Conservation (phyloP, 2,888 invertebrate species). For the Neelides folsomi region DNA sequence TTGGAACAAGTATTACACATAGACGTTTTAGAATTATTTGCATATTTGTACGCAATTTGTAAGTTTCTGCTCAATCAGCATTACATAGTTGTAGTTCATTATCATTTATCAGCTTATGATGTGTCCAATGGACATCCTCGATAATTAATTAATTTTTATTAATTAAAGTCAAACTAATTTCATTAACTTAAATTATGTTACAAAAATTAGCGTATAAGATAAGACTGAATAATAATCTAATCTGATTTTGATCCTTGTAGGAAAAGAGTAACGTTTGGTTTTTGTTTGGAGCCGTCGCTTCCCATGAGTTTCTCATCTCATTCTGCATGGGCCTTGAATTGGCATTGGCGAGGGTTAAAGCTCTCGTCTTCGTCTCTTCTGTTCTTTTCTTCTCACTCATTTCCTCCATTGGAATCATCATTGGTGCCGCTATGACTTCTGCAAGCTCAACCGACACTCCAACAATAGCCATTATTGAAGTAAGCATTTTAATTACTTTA, state of each 20-base stretch:
- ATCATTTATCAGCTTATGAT: no score
- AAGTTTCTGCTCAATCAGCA: no score
- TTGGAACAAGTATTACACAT: no score
- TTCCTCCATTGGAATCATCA: slow-evolving; percentile 41
- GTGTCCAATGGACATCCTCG: no score
- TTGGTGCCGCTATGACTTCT: slow-evolving; percentile 38
- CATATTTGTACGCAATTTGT: no score
- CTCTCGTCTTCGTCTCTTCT: slow-evolving; percentile 36
- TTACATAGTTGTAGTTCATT: no score
- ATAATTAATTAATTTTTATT: no score
- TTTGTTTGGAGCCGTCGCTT: slow-evolving; percentile 37
- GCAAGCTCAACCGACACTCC: slow-evolving; percentile 8
- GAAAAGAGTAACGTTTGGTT: slow-evolving; percentile 35
- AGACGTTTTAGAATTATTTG: no score
- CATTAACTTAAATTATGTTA: no score
- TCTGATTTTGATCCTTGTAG: neutral
- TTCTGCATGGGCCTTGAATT: slow-evolving; percentile 38
- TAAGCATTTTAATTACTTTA: slow-evolving; percentile 4
- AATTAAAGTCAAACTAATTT: no score
- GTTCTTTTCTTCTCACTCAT: slow-evolving; percentile 38
- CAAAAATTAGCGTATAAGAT: no score
- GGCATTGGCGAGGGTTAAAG: slow-evolving; percentile 23
- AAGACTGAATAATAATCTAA: no score
- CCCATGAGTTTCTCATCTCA: slow-evolving; percentile 38
- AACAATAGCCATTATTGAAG: slow-evolving; percentile 23